Evolutionary conservation across 2,113 vertebrate species (phyloP), one percentile per base, ranked within the genome.

Genomic region (Psittacara wagleri): DNA sequence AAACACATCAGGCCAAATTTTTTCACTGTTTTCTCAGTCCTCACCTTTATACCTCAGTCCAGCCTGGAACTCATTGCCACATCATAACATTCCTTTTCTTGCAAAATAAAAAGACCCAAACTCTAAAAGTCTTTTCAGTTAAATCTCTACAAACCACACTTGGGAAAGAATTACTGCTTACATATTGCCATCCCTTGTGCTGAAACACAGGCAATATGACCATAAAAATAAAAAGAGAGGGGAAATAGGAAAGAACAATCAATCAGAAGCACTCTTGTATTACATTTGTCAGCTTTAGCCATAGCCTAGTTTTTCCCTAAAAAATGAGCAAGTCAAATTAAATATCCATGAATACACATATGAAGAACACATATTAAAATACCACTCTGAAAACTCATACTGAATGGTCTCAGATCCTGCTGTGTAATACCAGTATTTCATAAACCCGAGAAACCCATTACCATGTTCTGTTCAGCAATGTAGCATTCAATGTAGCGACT

Each of bases 391-490:
- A 31, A 67, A 52, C 55, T 73, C 22, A 10, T 43, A 39, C 33
- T 27, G 13, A 63, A 33, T 1, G 27, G 10, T 35, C 23, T 68
- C 18, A 63, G 67, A 64, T 33, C 44, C 54, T 77, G 67, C 25
- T 64, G 61, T 20, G 13, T 31, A 67, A 37, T 2, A 59, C 5
- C 12, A 48, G n/a, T 33, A 33, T 49, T 59, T 63, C 43, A 17
- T 1, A n/a, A 79, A 79, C 6, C 31, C 31, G 23, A 43, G 74
- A 57, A 43, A 59, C 10, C 44, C 93, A 85, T 69, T 98, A 99
- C 99, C 99, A 99, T 99, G 97, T 99, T 99, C 96, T 99, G 99
- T 93, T 99, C 99, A 35, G 99, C 98, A 23, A 99, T 98, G 98
- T 98, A 99, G 96, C 99, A 99, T 94, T 99, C 99, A 7, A 99